Base-by-base conservation (phyloP, 2,797 vertebrate species). In the Rhinophrynus dorsalis region DNA sequence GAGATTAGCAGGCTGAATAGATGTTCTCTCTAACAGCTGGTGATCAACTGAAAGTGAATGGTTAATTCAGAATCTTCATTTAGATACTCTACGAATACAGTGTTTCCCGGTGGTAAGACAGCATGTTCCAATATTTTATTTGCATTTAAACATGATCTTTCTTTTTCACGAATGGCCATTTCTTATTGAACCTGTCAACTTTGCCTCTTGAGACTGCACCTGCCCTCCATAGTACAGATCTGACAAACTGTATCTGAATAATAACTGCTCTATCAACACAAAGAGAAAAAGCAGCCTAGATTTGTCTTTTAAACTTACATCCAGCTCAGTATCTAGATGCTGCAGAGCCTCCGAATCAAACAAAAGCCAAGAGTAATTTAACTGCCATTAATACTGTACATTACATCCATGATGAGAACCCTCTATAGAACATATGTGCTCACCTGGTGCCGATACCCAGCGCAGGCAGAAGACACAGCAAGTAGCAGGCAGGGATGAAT, bases 401-500 rank as follows among this genome's bases (percentile, higher is more conserved):
- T 50, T 8, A 17, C 24, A 56, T 10, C 6, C 26, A 51, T 37
- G 42, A 33, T 9, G 10, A 21, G 32, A 32, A 29, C 3, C 61
- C 18, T 1, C 15, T 2, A 24, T 29, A 27, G 24, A 60, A n/a
- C 26, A 27, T 27, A 54, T n/a, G 48, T 58, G 84, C 88, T 89
- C 83, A 92, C 90, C 88, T 83, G 73, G 82, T 10, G 62, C 86
- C 75, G 66, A 83, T 44, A 67, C 83, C 76, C 74, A 90, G 80
- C 0, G 82, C 81, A 0, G 87, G 81, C 2, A 88, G 59, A 4
- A 90, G 74, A 45, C 76, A 76, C 74, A 91, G 84, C 75, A 90
- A 75, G 80, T 79, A 89, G 51, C 5, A 84, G 37, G 67, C 83
- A 0, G 76, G 71, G 77, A 82, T n/a, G 70, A 84, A 82, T 84